Conservation (phyloP, 2,888 invertebrate genomes). For the Cordilura impudica region DNA sequence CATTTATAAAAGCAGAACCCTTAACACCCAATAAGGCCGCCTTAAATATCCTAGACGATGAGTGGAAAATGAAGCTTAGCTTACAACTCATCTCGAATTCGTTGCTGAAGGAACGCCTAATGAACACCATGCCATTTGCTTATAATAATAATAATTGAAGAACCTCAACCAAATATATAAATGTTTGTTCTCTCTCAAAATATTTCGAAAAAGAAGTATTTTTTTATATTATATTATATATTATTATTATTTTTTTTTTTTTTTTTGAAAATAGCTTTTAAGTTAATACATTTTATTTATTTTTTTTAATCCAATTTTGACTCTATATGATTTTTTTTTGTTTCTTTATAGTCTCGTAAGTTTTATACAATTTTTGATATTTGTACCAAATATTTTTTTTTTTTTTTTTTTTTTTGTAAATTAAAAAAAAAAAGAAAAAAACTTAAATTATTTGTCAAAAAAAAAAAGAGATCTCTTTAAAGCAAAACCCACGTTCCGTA, state of each 20-base stretch:
- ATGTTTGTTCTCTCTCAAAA: conserved; percentile 59
- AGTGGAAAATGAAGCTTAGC: conserved; percentile 78
- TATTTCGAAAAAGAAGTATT: conserved; percentile 48
- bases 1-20: conserved; percentile 67
- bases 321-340: conserved; percentile 2
- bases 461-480: conserved; percentile 32
- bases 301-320: conserved; percentile 1
- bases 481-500: conserved; percentile 57
- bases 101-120: conserved; percentile 76
- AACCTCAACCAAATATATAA: conserved; percentile 29
- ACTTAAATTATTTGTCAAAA: conserved; percentile 22
- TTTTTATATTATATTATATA: conserved; percentile 10
- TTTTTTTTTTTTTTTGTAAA: conserved; percentile 43
- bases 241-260: background rate
- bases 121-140: conserved; percentile 77
- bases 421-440: conserved; percentile 12
- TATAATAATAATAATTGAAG: conserved; percentile 77
- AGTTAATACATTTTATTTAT: conserved; percentile 1
- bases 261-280: conserved; percentile 30
- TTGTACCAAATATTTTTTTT: background rate
- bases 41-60: conserved; percentile 72
- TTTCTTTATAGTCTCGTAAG: background rate
- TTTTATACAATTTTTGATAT: background rate
- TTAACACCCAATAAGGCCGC: conserved; percentile 67
- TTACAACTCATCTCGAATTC: conserved; percentile 77